Evolutionary conservation across 2,888 invertebrate species (phyloP), one percentile per base, ranked within the genome.

Genomic region (Mamestra brassicae): DNA sequence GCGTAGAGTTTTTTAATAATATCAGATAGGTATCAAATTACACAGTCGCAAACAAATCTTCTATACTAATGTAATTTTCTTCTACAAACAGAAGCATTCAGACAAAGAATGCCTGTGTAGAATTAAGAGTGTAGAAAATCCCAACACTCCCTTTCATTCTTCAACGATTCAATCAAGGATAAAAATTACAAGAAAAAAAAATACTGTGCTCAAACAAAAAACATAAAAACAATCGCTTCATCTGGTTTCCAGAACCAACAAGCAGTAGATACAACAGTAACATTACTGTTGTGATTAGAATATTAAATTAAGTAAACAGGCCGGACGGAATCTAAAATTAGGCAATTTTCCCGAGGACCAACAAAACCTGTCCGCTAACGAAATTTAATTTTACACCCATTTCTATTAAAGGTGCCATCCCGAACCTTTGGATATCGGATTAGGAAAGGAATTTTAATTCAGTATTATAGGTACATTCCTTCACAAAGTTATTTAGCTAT

Each of bases 271-370:
- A 77, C 81, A 82, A 74, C 71, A 72, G 80, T 72, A 81, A 79
- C 78, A 82, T 80, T 81, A 78, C 71, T 71, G 45, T 74, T 85
- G 79, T 84, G 90, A 91, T 92, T 90, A 89, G 90, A 92, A 92
- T 92, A 89, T 89, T 88, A 91, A 92, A 90, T 90, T 87, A 89
- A 87, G 82, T 83, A 87, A 82, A 85, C 80, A 81, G 85, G 84
- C 79, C 81, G 83, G 75, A 68, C 75, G 77, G 87, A 87, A 88
- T 89, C 79, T 83, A 79, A 87, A 90, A 90, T 92, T 85, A 89
- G 88, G 81, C 75, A 85, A 89, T 88, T 90, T 87, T 83, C 85
- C 80, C 58, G 50, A 69, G 81, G 71, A 77, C 85, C 80, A 84
- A 38, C 78, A 74, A 85, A 83, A 79, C 81, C 80, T 66, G 76